phyloP scores from a whole-genome alignment of 2,888 invertebrate species.

The Fragum fragum region DNA sequence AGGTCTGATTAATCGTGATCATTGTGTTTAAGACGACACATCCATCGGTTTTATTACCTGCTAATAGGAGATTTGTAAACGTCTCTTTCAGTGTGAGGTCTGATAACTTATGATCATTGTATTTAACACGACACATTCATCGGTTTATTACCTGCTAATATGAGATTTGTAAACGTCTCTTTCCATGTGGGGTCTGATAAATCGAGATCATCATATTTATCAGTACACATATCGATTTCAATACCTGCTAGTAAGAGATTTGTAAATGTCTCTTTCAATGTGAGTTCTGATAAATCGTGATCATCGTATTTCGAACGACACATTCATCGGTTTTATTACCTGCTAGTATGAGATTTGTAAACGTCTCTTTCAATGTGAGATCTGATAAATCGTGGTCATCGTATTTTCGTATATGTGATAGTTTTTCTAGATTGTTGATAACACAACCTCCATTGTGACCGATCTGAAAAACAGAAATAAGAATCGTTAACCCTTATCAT shows the following conservation, averaged over 20 bases:
- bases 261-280: conserved; percentile 79
- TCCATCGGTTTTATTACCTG: conserved; percentile 79
- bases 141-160: conserved; percentile 79
- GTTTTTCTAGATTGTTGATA: conserved; percentile 50
- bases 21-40: no score
- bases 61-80: conserved; percentile 80
- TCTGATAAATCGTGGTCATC: conserved; percentile 55
- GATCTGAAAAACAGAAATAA: not conserved
- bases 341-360: conserved; percentile 81
- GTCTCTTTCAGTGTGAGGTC: conserved; percentile 75
- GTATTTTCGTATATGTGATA: conserved; percentile 30
- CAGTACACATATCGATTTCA: no score
- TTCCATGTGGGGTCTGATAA: conserved; percentile 70
- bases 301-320: conserved; percentile 29
- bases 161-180: conserved; percentile 81
- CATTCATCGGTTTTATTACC: no score
- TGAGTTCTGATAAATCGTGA: conserved; percentile 62
- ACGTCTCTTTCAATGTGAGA: conserved; percentile 76
- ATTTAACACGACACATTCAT: no score
- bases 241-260: conserved; percentile 80
- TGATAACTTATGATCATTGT: conserved; percentile 49
- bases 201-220: conserved; percentile 41
- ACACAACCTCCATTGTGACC: conserved; percentile 48
- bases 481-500: no score
- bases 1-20: conserved; percentile 56